Evolutionary conservation across 2,113 vertebrate species (phyloP).

Genomic region (Limnothrissa miodon): DNA sequence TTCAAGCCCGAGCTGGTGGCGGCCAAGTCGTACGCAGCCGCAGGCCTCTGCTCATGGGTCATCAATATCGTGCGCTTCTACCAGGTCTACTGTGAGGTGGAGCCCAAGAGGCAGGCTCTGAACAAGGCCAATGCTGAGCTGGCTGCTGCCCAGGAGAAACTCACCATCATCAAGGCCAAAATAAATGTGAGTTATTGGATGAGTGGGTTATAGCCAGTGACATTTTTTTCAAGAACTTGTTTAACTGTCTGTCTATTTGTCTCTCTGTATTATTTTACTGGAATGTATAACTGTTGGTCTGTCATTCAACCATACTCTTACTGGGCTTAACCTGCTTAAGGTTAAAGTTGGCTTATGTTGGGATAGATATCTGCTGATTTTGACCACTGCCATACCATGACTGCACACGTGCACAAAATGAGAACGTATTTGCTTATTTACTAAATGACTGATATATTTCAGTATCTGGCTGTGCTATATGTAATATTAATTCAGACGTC

Average conservation of each 20-base stretch:
- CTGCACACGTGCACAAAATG: no score
- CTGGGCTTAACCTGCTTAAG: not conserved
- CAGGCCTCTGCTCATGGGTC: slow-evolving; percentile 96
- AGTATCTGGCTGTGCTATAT: not conserved
- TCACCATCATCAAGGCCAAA: slow-evolving; percentile 82
- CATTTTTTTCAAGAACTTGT: not conserved
- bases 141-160: slow-evolving; percentile 84
- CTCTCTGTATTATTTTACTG: not conserved
- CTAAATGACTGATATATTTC: not conserved
- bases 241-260: not conserved
- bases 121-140: slow-evolving; percentile 84
- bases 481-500: not conserved
- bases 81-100: slow-evolving; percentile 85
- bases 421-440: not conserved
- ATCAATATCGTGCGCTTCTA: slow-evolving; percentile 88
- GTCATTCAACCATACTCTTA: not conserved
- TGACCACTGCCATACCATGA: no score
- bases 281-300: not conserved
- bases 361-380: no score
- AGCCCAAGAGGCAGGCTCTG: slow-evolving; percentile 89
- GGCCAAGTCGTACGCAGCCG: slow-evolving; percentile 82
- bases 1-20: slow-evolving; percentile 86
- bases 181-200: slow-evolving; percentile 78
- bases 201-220: not conserved
- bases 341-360: no score